A percentile compares a stretch with the other conserved stretches of the same genome.
phyloP scores from a whole-genome alignment of 1,140 invertebrate genomes.

The Lycorma delicatula region DNA sequence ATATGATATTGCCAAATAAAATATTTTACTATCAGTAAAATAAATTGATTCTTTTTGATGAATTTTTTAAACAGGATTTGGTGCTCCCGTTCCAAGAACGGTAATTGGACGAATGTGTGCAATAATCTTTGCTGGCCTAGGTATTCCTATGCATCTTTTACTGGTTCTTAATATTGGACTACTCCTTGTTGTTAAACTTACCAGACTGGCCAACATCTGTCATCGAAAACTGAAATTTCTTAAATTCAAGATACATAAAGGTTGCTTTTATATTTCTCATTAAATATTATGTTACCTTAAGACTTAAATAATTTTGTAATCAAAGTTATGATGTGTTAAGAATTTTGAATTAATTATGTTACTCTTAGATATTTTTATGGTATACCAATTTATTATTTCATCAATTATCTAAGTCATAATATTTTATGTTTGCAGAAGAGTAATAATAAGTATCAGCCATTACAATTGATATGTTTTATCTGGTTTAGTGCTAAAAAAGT shows the following conservation, averaged over 20 bases:
- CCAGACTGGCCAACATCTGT: conserved; percentile 36
- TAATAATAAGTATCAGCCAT: too few species aligned
- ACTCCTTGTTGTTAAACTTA: conserved; percentile 43
- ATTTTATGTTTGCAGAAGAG: too few species aligned
- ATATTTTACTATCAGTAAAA: too few species aligned
- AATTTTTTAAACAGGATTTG: too few species aligned
- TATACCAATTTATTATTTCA: too few species aligned
- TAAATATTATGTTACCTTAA: too few species aligned
- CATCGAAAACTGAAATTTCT: conserved; percentile 29
- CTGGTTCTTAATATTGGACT: conserved; percentile 52
- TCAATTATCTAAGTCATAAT: too few species aligned
- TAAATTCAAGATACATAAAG: conserved; percentile 23
- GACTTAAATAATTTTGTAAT: background rate
- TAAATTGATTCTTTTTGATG: too few species aligned
- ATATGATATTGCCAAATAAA: too few species aligned
- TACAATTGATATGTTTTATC: too few species aligned
- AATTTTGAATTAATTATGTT: background rate
- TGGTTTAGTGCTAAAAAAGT: too few species aligned
- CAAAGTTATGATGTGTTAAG: background rate
- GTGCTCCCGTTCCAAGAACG: conserved; percentile 50
- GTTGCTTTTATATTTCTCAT: background rate
- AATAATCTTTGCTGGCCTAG: conserved; percentile 47
- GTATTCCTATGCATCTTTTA: conserved; percentile 52
- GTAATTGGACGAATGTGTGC: conserved; percentile 46
- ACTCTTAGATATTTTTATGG: too few species aligned